Evolutionary conservation across 2,797 vertebrate species (phyloP).

Genomic region (Pangasius krempfi): DNA sequence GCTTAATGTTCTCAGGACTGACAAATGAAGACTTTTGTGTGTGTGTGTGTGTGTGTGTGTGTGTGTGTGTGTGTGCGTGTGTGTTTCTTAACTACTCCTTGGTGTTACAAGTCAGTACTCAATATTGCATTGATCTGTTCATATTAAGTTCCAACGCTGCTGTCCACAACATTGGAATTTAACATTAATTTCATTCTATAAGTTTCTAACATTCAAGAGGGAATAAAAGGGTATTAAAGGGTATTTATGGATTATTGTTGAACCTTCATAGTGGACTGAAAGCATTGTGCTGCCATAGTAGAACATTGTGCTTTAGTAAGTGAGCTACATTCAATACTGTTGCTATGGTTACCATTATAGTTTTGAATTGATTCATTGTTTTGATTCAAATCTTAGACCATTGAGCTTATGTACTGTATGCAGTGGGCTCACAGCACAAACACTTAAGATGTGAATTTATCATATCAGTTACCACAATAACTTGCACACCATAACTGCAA

Average conservation of each 20-base stretch:
- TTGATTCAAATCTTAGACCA: neutral
- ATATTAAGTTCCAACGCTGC: neutral
- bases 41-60: too few species aligned
- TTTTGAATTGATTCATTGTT: neutral
- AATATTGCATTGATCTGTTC: neutral
- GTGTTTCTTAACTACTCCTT: neutral
- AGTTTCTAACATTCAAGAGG: neutral
- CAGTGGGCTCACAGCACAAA: neutral
- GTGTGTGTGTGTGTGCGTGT: too few species aligned
- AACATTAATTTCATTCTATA: neutral
- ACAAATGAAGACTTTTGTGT: neutral
- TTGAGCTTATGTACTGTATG: neutral
- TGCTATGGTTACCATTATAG: neutral
- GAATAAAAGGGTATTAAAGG: neutral
- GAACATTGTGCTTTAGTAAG: neutral
- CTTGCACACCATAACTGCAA: neutral
- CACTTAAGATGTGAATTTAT: neutral
- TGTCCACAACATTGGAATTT: neutral
- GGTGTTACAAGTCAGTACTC: neutral
- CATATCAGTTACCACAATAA: neutral
- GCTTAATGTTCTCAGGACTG: neutral
- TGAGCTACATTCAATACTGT: neutral
- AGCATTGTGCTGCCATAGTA: neutral
- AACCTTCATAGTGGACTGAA: neutral
- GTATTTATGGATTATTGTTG: neutral